A percentile compares a stretch with the other conserved stretches of the same genome.
Conservation (phyloP, 2,113 vertebrate species). For the Phyllopteryx taeniolatus region DNA sequence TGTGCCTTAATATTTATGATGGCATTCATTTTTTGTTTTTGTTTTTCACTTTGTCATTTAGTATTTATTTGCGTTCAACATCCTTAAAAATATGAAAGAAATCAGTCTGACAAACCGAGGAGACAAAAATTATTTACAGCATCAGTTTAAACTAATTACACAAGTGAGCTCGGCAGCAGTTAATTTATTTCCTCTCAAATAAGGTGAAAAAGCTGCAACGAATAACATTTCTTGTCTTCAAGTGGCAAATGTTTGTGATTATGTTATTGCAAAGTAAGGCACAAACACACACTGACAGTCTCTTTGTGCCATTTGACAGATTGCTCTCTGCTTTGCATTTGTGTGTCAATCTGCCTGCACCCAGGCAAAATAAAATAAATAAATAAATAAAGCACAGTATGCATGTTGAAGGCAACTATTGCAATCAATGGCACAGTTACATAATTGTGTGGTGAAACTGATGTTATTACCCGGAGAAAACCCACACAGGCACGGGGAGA, state of each 20-base stretch:
- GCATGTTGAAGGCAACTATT: constrained; percentile 29
- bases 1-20: too few relatives aligned
- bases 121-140: too few relatives aligned
- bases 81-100: too few relatives aligned
- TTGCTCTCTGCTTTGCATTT: constrained; percentile 40
- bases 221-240: constrained; percentile 26
- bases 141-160: too few relatives aligned
- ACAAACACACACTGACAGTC: constrained; percentile 30
- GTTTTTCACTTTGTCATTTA: too few relatives aligned
- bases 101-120: too few relatives aligned
- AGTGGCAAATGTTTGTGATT: constrained; percentile 42
- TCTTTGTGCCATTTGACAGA: constrained; percentile 47
- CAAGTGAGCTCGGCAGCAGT: constrained; percentile 14
- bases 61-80: too few relatives aligned
- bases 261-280: constrained; percentile 15
- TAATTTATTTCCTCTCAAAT: constrained; percentile 15
- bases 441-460: not conserved
- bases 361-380: constrained; percentile 8
- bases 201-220: constrained; percentile 20
- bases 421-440: not conserved
- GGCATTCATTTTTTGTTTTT: too few relatives aligned
- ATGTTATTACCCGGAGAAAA: too few relatives aligned
- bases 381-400: too few relatives aligned
- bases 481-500: too few relatives aligned
- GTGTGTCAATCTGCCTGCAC: constrained; percentile 42